phyloP scores from a whole-genome alignment of 2,797 vertebrate species.

The Holocentrus rufus region DNA sequence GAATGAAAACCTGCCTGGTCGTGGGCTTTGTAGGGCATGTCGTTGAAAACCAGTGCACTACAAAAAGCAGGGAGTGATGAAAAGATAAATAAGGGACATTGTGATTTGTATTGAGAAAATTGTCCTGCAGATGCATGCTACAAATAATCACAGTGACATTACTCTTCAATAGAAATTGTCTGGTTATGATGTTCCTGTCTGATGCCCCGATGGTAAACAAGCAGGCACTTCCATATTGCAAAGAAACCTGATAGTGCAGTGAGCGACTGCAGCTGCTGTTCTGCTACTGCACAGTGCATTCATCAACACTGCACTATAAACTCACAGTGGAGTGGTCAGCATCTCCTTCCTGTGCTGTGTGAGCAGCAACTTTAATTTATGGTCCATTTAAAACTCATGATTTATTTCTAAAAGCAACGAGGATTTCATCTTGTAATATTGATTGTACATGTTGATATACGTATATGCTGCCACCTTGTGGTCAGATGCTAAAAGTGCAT shows the following conservation, averaged over 20 bases:
- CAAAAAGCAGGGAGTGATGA: constrained; percentile 43
- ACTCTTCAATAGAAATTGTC: constrained; percentile 65
- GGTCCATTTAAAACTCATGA: constrained; percentile 48
- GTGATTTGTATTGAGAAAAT: constrained; percentile 53
- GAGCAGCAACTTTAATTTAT: constrained; percentile 18
- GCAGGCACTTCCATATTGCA: constrained; percentile 63
- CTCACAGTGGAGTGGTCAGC: constrained; percentile 45
- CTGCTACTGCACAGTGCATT: constrained; percentile 61
- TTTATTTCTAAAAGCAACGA: constrained; percentile 52
- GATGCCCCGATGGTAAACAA: constrained; percentile 58
- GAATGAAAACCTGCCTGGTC: constrained; percentile 14
- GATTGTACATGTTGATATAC: constrained; percentile 17
- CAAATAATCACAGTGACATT: constrained; percentile 82
- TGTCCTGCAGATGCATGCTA: constrained; percentile 78
- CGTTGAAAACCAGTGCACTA: constrained; percentile 55
- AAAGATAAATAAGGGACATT: constrained; percentile 16
- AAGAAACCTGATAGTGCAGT: constrained; percentile 61
- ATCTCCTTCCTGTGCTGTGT: constrained; percentile 30
- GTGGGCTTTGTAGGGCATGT: constrained; percentile 43
- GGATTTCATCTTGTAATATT: constrained; percentile 28
- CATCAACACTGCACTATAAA: constrained; percentile 56
- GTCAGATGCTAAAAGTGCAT: constrained; percentile 46
- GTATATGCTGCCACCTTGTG: constrained; percentile 68
- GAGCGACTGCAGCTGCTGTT: constrained; percentile 55
- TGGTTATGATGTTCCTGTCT: constrained; percentile 53